phyloP scores from a whole-genome alignment of 30 jellyfish, hydroid and myxozoan species.

The Mastigias papua region DNA sequence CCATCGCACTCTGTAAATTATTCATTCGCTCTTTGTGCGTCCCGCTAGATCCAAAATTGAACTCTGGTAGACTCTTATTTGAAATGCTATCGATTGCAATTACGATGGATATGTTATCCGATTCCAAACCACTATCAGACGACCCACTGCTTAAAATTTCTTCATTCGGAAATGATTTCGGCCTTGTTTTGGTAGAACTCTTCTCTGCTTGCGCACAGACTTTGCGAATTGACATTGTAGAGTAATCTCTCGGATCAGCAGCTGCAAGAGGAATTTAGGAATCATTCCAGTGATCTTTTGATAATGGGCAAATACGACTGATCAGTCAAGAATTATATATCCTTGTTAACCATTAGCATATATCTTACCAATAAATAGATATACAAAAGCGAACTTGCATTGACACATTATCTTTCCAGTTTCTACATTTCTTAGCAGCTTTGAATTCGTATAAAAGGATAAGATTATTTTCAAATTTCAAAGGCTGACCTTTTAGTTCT shows the following conservation, averaged over 20 bases:
- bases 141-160: conserved; percentile 71
- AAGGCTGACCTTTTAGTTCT: no score
- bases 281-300: neutral
- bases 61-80: conserved; percentile 20
- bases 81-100: neutral
- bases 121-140: conserved; percentile 79
- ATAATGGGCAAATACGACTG: neutral
- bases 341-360: neutral
- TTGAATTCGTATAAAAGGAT: no score
- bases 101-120: conserved; percentile 33
- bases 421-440: no score
- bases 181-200: conserved; percentile 36
- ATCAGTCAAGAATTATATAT: neutral
- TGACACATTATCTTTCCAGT: no score
- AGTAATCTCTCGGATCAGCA: neutral
- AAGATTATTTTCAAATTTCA: no score
- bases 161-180: conserved; percentile 60
- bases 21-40: conserved; percentile 72
- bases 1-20: conserved; percentile 66
- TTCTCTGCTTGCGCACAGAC: neutral
- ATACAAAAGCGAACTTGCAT: neutral
- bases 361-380: neutral
- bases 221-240: neutral
- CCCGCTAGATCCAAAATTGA: conserved; percentile 54
- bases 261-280: conserved; percentile 1